phyloP scores from a whole-genome alignment of 2,888 invertebrate species.

The Lithophane socia region DNA sequence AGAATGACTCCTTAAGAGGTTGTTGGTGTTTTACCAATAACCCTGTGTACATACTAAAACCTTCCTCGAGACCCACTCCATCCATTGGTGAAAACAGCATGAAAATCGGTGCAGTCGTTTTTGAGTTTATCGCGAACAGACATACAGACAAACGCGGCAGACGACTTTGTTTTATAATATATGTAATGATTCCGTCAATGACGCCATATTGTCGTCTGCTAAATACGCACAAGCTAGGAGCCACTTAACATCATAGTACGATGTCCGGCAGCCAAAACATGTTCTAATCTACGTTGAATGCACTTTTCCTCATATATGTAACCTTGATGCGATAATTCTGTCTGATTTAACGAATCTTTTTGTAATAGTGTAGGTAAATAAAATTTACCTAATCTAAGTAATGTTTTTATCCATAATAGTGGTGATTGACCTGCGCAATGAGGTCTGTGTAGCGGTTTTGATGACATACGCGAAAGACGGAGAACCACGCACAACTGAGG shows the following conservation, averaged over 20 bases:
- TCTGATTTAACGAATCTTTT: background rate
- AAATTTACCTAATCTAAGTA: background rate
- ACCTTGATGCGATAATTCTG: conserved; percentile 23
- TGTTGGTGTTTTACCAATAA: no score
- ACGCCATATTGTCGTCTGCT: background rate
- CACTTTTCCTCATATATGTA: conserved; percentile 3
- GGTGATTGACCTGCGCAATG: background rate
- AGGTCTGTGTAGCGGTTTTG: background rate
- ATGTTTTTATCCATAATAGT: background rate
- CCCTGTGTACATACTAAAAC: no score
- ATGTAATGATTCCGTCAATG: background rate
- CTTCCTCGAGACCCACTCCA: no score
- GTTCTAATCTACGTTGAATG: conserved; percentile 37
- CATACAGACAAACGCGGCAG: no score
- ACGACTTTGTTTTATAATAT: no score
- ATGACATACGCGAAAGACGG: background rate
- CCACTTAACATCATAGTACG: background rate
- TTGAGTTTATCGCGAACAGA: no score
- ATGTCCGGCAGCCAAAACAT: background rate
- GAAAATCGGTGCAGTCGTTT: no score
- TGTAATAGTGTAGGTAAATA: background rate
- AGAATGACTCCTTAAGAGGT: no score
- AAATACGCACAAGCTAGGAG: background rate
- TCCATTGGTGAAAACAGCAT: no score
- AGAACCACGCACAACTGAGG: background rate